Conservation (phyloP, 2,888 invertebrate species). For the Caenorhabditis uteleia region DNA sequence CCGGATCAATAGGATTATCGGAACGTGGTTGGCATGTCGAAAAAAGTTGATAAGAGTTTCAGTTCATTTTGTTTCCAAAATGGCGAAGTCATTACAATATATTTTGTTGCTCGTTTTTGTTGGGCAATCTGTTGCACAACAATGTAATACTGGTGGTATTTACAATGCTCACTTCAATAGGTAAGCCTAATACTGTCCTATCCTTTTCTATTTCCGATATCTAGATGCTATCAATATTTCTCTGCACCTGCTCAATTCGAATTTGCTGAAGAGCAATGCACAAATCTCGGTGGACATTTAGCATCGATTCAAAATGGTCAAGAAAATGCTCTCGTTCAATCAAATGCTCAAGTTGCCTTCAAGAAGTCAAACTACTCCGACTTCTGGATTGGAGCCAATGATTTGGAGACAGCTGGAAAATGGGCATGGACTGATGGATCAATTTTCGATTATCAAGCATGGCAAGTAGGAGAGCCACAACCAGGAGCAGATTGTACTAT, state of each 20-base stretch:
- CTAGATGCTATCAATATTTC: conserved; percentile 41
- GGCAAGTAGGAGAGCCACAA: conserved; percentile 26
- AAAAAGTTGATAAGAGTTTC: too few relatives aligned
- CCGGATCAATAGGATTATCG: too few relatives aligned
- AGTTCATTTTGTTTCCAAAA: too few relatives aligned
- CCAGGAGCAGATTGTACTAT: conserved; percentile 22
- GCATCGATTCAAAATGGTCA: conserved; percentile 31
- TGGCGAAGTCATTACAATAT: too few relatives aligned
- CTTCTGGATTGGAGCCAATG: conserved; percentile 39
- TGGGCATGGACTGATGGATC: conserved; percentile 38
- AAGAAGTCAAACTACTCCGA: conserved; percentile 32
- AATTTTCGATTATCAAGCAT: conserved; percentile 14
- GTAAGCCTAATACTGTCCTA: conserved; percentile 3
- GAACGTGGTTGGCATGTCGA: too few relatives aligned
- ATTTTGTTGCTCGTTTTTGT: not conserved
- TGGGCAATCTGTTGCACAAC: conserved; percentile 1
- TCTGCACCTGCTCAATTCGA: conserved; percentile 34
- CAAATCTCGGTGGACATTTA: conserved; percentile 26
- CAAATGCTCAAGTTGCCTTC: conserved; percentile 19
- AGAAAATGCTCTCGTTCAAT: conserved; percentile 23
- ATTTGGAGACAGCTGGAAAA: conserved; percentile 20
- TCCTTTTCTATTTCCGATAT: not conserved
- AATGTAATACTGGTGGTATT: conserved; percentile 35
- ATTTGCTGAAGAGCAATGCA: conserved; percentile 37
- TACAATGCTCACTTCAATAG: conserved; percentile 32